Percentiles rank a stretch among this genome's conserved stretches.
Conservation (phyloP, 2,888 invertebrate species). For the Malthinus seriepunctatus region DNA sequence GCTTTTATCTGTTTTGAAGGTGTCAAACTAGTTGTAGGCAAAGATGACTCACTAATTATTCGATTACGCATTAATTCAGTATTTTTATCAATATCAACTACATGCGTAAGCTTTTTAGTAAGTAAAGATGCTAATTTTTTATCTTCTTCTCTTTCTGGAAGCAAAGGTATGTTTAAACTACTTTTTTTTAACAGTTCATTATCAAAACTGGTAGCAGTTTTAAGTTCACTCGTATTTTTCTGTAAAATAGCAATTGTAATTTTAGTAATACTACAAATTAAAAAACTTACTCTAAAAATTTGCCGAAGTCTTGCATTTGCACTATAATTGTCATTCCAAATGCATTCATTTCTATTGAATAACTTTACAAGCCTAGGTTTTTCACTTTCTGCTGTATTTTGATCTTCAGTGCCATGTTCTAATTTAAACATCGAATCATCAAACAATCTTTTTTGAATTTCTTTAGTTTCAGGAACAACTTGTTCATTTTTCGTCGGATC, state of each 20-base stretch:
- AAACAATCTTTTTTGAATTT: conserved; percentile 83
- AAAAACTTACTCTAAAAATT: conserved; percentile 76
- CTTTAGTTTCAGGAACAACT: conserved; percentile 89
- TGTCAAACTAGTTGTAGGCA: conserved; percentile 48
- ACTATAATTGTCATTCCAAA: conserved; percentile 91
- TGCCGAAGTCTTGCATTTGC: conserved; percentile 85
- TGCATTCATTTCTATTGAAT: conserved; percentile 75
- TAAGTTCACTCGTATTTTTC: conserved; percentile 76
- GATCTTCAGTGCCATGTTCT: conserved; percentile 88
- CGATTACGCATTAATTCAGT: conserved; percentile 44
- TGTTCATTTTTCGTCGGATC: conserved; percentile 96
- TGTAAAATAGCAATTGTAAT: conserved; percentile 47
- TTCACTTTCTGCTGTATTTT: conserved; percentile 67
- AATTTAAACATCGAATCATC: conserved; percentile 98
- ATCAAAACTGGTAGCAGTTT: conserved; percentile 69
- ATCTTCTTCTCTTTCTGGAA: conserved; percentile 83
- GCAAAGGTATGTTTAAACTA: conserved; percentile 75
- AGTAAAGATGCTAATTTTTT: conserved; percentile 77
- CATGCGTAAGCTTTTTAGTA: conserved; percentile 67
- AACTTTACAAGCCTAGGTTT: conserved; percentile 76
- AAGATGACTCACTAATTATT: conserved; percentile 47
- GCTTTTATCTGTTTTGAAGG: conserved; percentile 47
- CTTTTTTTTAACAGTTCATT: conserved; percentile 72
- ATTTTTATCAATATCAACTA: conserved; percentile 64
- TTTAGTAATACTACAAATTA: background rate